phyloP scores from a whole-genome alignment of 2,113 vertebrate species.

The Hippopotamus amphibius region DNA sequence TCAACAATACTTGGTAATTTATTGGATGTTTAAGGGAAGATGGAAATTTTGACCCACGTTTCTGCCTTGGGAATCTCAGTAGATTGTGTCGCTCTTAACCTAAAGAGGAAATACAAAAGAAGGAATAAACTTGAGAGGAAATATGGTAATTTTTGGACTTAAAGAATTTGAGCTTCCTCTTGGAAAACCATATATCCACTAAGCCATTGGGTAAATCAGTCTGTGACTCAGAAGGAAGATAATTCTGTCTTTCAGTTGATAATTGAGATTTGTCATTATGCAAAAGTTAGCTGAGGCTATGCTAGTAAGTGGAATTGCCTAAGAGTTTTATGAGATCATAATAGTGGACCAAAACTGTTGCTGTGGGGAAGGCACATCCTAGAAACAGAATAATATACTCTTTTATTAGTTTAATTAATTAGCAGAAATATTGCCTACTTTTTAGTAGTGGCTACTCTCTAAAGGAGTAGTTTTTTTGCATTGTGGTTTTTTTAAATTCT shows the following conservation, averaged over 20 bases:
- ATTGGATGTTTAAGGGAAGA: neutral
- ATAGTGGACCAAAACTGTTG: neutral
- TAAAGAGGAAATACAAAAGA: neutral
- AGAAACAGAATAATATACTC: slow-evolving; percentile 17
- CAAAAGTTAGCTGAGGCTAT: neutral
- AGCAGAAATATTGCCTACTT: neutral
- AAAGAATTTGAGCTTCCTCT: neutral
- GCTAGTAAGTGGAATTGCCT: slow-evolving; percentile 1
- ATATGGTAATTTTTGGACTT: neutral
- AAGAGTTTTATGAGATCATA: neutral
- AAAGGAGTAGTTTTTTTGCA: neutral
- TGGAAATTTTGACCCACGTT: neutral
- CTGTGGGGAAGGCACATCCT: neutral
- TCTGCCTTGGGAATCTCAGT: neutral
- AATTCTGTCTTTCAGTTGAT: neutral
- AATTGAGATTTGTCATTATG: neutral
- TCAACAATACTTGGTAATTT: neutral
- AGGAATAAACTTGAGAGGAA: neutral
- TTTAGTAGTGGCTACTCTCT: neutral
- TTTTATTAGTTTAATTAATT: slow-evolving; percentile 30
- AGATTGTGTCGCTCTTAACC: neutral
- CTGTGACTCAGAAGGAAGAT: neutral
- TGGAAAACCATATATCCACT: neutral
- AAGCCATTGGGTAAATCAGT: neutral
- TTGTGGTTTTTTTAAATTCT: neutral